Percentiles rank a stretch among this genome's conserved stretches.
These are phyloP conservation scores for Melozone crissalis DNA, from an alignment of 2,113 vertebrate genomes.

Conservation along the genomic window DNA sequence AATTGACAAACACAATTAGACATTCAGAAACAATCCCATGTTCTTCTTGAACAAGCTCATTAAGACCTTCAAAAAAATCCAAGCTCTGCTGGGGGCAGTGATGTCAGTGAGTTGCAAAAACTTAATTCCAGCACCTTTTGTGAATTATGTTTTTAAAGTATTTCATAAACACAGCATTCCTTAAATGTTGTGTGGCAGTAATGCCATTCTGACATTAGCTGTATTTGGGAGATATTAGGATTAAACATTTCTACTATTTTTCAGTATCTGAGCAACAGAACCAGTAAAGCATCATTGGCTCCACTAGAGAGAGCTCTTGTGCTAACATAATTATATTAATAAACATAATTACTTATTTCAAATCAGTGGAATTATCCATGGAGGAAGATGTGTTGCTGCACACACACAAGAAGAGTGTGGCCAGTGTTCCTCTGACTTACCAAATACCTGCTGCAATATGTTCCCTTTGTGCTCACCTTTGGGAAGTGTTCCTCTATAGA, in stretches of 20 bases:
- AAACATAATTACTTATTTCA: conserved; percentile 67
- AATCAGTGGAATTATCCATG: conserved; percentile 19
- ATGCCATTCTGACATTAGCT: neutral
- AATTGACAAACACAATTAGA: neutral
- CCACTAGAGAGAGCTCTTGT: conserved; percentile 73
- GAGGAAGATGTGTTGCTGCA: neutral
- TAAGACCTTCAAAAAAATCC: neutral
- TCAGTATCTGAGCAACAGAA: conserved; percentile 12
- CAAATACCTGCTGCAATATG: neutral
- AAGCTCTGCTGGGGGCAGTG: neutral
- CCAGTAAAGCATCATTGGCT: conserved; percentile 56
- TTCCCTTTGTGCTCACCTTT: neutral
- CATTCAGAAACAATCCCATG: neutral
- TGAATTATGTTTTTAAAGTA: neutral
- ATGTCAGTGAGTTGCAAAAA: neutral
- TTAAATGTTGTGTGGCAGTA: neutral
- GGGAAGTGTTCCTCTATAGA: neutral
- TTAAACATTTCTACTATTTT: conserved; percentile 3
- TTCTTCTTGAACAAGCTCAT: neutral
- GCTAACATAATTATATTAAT: conserved; percentile 71
- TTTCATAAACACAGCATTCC: neutral
- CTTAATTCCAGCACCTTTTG: neutral
- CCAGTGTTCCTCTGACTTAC: neutral
- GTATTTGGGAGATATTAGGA: neutral
- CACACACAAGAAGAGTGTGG: neutral